Percentiles rank a stretch among this genome's conserved stretches.
Evolutionary conservation across 2,888 invertebrate genomes (phyloP).

Genomic region (Pammene aurita): DNA sequence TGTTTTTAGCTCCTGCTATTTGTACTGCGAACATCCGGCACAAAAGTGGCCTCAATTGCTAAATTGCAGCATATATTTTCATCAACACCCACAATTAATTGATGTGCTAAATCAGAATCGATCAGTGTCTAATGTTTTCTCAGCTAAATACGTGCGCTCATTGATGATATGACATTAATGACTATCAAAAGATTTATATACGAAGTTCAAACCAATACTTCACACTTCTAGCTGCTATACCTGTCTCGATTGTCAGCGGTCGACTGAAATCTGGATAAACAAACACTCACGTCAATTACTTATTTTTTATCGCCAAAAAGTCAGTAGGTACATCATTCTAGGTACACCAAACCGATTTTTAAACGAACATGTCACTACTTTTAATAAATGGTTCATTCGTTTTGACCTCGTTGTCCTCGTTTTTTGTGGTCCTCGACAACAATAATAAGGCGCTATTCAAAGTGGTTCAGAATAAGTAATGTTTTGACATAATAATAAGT

Average conservation of each 20-base stretch:
- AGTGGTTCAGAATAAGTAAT: conserved; percentile 21
- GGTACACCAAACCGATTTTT: conserved; percentile 2
- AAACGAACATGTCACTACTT: conserved; percentile 12
- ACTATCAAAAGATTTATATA: conserved; percentile 20
- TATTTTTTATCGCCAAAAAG: background rate
- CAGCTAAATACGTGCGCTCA: conserved; percentile 11
- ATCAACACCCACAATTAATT: conserved; percentile 43
- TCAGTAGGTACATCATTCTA: background rate
- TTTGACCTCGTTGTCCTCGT: conserved; percentile 28
- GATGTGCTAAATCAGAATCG: conserved; percentile 30
- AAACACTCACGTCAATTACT: background rate
- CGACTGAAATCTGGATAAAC: background rate
- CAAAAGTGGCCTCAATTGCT: conserved; percentile 52
- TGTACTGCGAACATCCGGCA: conserved; percentile 53
- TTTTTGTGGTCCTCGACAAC: conserved; percentile 8
- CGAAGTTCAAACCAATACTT: conserved; percentile 4
- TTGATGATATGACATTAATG: conserved; percentile 27
- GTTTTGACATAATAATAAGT: conserved; percentile 28
- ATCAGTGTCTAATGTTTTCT: conserved; percentile 14
- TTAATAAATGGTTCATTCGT: conserved; percentile 29
- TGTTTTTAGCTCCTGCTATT: conserved; percentile 45
- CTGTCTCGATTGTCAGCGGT: conserved; percentile 3
- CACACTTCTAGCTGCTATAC: background rate
- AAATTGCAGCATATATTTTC: conserved; percentile 54
- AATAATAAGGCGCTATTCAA: conserved; percentile 26